Base-by-base conservation (phyloP, 2,797 vertebrate genomes). In the Cryptoblepharus egeriae region DNA sequence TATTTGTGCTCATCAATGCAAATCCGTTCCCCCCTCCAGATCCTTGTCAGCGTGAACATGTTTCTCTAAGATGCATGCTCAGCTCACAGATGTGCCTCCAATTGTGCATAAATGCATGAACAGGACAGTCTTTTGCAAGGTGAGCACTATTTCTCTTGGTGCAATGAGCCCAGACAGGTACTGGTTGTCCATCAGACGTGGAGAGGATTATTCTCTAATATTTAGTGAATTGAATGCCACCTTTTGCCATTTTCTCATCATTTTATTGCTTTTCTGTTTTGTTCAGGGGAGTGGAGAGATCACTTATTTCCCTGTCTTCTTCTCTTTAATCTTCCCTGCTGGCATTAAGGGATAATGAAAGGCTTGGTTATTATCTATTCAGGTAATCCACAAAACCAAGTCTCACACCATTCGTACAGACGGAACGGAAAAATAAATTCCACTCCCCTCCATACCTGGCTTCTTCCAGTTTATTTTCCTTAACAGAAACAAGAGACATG, bases 191-290 rank as follows among this genome's bases (percentile, higher is more conserved):
- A 57, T 75, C 64, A 75, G 32, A 65, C 32, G 18, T 58, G 35
- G 18, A 61, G 18, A 30, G 61, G 58, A 71, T 79, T 82, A 70
- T 42, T 68, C 55, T 80, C 37, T 75, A 75, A 69, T 72, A 58
- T 80, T 83, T 57, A 39, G 37, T 67, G 45, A 86, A 69, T 15
- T 72, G 58, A 64, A 26, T 79, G n/a, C 57, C 12, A 10, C 55
- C 32, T 57, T n/a, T 63, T 79, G 39, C 49, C 65, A 71, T 86
- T 79, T 82, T 63, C 49, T 82, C 76, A 58, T 49, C 22, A 64
- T 64, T 86, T 82, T 76, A 79, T 86, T 86, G 61, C 72, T 71
- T 86, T 75, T 57, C 76, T 65, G 9, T 55, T 79, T 58, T 65
- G 18, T 71, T 78, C 35, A 24, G 57, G 9, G 37, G 75, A 63